Base-by-base conservation (phyloP, 92 coral and sea anemone genomes). In the Siderastrea siderea region DNA sequence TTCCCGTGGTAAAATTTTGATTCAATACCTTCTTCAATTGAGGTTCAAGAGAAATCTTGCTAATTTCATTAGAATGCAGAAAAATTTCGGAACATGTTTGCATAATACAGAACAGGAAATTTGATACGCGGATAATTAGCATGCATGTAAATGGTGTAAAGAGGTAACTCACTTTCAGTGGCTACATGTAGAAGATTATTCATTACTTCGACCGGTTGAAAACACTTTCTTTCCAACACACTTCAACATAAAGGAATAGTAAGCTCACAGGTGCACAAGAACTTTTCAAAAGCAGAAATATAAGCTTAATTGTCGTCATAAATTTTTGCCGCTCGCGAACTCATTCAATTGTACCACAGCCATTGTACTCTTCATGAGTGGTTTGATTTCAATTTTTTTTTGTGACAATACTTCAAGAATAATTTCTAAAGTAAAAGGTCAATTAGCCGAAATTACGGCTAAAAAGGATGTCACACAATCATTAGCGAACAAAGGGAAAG, bases 381-480 rank as follows among this genome's bases (percentile, higher is more conserved):
- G 66, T 53, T 67, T 69, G 49, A 81, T 19, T 52, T 53, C 77
- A 57, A 19, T 19, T 63, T 74, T 72, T 71, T 60, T 16, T 52
- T 26, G 17, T 17, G 46, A 72, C 80, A 84, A 74, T 74, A 16
- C 64, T 44, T 50, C 47, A 62, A 73, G 61, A 59, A 73, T 61
- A 74, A 47, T 51, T 69, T 67, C 75, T 81, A 19, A 2, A 63
- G 75, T 63, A 69, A 83, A 71, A 71, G 87, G 87, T 83, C 80
- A 83, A 72, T 83, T 60, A 60, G 68, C 17, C 14, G 7, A 68
- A 81, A 81, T 54, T 44, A 19, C 45, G 57, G 79, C 79, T 71
- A 38, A 72, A 80, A 83, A 74, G 53, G 38, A 54, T 51, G 87
- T 74, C 87, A 84, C 71, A 71, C 79, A 49, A 47, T 71, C 77